These are phyloP conservation scores for Schizothorax lantsangensis DNA, from an alignment of 2,797 vertebrate genomes.

Conservation along the genomic window DNA sequence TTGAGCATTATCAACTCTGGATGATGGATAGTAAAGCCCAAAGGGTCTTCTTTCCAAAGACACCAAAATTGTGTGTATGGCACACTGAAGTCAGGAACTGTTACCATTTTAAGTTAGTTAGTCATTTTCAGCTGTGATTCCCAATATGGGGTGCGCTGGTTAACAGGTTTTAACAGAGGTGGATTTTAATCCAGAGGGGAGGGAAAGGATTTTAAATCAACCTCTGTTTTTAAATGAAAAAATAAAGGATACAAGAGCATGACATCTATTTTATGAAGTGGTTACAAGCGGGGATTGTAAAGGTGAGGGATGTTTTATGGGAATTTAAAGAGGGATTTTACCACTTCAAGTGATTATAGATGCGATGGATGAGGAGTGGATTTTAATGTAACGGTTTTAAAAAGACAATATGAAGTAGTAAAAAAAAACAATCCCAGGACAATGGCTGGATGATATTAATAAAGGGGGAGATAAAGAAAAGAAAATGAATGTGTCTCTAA, in stretches of 20 bases:
- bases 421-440: neutral
- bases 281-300: neutral
- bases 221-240: constrained; percentile 14
- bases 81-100: too few relatives aligned
- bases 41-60: too few relatives aligned
- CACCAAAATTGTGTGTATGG: too few relatives aligned
- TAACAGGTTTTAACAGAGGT: neutral
- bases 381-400: neutral
- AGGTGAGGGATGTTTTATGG: neutral
- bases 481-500: neutral
- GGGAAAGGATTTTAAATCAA: neutral
- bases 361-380: neutral
- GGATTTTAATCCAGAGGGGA: constrained; percentile 1
- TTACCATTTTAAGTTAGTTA: too few relatives aligned
- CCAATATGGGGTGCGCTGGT: too few relatives aligned
- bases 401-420: neutral
- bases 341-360: constrained; percentile 3
- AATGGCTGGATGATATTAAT: neutral
- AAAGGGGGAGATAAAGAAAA: neutral
- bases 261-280: neutral
- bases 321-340: neutral
- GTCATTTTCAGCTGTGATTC: too few relatives aligned
- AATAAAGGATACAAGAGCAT: neutral
- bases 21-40: too few relatives aligned
- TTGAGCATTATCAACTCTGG: too few relatives aligned